A percentile compares a stretch with the other conserved stretches of the same genome.
phyloP scores from a whole-genome alignment of 2,888 invertebrate species.

The Stenolophus ochropezus region DNA sequence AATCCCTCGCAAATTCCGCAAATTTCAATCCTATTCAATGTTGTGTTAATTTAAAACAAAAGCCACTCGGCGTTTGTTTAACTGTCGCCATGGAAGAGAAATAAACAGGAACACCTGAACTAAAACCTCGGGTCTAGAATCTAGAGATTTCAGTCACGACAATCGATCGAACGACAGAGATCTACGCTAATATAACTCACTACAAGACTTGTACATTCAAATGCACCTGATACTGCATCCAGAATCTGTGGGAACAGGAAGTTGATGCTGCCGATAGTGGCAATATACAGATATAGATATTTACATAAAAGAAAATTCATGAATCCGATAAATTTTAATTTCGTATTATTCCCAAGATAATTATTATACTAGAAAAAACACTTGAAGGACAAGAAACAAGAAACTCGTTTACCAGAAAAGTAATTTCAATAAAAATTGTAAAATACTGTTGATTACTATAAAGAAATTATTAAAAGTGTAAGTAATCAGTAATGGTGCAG shows the following conservation, averaged over 20 bases:
- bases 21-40: too few relatives aligned
- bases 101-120: conserved; percentile 14
- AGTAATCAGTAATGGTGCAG: too few relatives aligned
- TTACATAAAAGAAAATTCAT: background rate
- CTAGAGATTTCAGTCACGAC: conserved; percentile 18
- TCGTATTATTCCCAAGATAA: too few relatives aligned
- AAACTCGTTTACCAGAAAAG: too few relatives aligned
- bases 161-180: conserved; percentile 2
- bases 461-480: too few relatives aligned
- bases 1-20: too few relatives aligned
- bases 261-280: too few relatives aligned
- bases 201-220: conserved; percentile 21
- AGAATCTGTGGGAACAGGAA: background rate
- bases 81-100: conserved; percentile 23
- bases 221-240: background rate
- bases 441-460: too few relatives aligned
- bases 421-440: too few relatives aligned
- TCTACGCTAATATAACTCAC: background rate
- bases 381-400: too few relatives aligned
- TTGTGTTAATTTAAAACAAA: conserved; percentile 32
- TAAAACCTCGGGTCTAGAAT: background rate
- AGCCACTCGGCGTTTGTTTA: conserved; percentile 34
- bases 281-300: background rate
- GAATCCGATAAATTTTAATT: too few relatives aligned
- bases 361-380: too few relatives aligned